Conservation (phyloP, 2,888 invertebrate genomes). For the Nysson spinosus region DNA sequence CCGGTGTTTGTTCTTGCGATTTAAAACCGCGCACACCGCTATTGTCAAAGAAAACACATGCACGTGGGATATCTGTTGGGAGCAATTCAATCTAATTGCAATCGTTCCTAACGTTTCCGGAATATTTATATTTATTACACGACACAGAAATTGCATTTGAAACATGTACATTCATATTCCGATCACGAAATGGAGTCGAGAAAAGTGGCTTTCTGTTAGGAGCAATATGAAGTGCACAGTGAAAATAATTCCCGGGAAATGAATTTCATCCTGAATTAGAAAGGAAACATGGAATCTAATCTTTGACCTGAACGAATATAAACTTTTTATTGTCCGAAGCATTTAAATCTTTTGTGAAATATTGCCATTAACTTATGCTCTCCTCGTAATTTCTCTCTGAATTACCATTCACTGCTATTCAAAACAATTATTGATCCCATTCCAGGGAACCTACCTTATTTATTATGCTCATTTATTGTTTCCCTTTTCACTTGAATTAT, state of each 20-base stretch:
- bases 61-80: no score
- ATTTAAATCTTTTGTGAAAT: slow-evolving; percentile 21
- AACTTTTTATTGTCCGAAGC: slow-evolving; percentile 6
- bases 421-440: no score
- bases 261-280: slow-evolving; percentile 17
- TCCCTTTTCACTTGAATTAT: no score
- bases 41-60: no score
- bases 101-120: not conserved
- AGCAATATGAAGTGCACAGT: slow-evolving; percentile 4
- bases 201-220: not conserved
- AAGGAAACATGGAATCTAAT: not conserved
- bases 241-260: not conserved
- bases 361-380: no score
- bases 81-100: not conserved
- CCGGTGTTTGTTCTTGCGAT: no score
- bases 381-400: no score
- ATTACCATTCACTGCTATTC: no score
- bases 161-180: slow-evolving; percentile 13
- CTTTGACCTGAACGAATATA: slow-evolving; percentile 23
- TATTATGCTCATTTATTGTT: no score
- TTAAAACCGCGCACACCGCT: no score
- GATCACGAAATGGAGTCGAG: slow-evolving; percentile 1
- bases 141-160: not conserved
- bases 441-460: no score
- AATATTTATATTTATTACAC: slow-evolving; percentile 20